Percentiles rank a stretch among this genome's conserved stretches.
Evolutionary conservation across 2,888 invertebrate genomes (phyloP).

Genomic region (Drepana falcataria): DNA sequence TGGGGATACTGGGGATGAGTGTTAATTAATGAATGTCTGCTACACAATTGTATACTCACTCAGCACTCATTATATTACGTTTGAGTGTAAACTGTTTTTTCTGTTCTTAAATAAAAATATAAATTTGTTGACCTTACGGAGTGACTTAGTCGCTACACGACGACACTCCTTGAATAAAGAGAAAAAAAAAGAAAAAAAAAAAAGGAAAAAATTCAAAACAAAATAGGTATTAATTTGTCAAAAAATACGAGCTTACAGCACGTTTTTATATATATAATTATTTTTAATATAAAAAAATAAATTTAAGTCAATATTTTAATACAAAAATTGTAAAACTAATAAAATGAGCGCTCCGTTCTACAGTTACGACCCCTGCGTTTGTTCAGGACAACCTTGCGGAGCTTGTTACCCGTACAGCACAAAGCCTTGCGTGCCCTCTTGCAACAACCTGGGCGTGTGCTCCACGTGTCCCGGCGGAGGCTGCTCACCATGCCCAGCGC

Average conservation of each 20-base stretch:
- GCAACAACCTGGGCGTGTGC: constrained; percentile 53
- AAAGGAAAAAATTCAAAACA: background rate
- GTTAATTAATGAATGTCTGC: too few relatives aligned
- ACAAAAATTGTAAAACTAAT: constrained; percentile 18
- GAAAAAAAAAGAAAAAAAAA: background rate
- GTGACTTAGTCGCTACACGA: too few relatives aligned
- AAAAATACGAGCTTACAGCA: background rate
- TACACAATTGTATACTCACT: too few relatives aligned
- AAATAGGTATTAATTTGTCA: background rate
- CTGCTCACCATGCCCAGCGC: constrained; percentile 67
- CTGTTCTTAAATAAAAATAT: too few relatives aligned
- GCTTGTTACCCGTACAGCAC: constrained; percentile 64
- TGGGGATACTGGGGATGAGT: too few relatives aligned
- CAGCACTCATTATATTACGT: too few relatives aligned
- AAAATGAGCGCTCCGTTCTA: constrained; percentile 71
- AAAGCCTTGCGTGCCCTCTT: constrained; percentile 56
- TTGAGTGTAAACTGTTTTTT: too few relatives aligned
- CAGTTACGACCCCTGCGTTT: constrained; percentile 66
- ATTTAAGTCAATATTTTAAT: constrained; percentile 17
- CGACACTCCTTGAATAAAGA: too few relatives aligned
- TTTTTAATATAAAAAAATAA: background rate
- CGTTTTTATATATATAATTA: background rate
- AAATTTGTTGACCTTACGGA: too few relatives aligned
- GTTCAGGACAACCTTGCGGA: constrained; percentile 58
- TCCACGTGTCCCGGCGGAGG: constrained; percentile 68